Evolutionary conservation across 2,888 invertebrate genomes (phyloP).

Genomic region (Drosophila ezoana): DNA sequence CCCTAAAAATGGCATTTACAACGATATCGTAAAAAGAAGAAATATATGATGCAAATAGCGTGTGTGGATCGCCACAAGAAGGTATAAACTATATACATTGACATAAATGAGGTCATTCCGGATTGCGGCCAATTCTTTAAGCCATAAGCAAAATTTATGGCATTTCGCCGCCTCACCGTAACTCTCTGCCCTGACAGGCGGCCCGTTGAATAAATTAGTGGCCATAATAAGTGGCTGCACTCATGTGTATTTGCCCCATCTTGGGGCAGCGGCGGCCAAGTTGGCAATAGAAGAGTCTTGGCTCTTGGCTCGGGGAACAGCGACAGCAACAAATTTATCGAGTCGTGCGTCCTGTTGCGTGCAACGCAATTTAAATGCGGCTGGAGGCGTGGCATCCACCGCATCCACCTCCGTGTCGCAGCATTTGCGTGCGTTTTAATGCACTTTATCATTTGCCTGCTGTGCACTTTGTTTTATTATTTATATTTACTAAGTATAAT

Average conservation of each 20-base stretch:
- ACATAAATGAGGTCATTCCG: conserved; percentile 30
- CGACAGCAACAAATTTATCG: conserved; percentile 68
- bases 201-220: conserved; percentile 73
- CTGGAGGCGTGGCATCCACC: conserved; percentile 56
- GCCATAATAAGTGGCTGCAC: conserved; percentile 63
- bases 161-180: conserved; percentile 5
- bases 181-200: conserved; percentile 15
- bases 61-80: conserved; percentile 6
- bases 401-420: conserved; percentile 6
- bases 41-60: conserved; percentile 11
- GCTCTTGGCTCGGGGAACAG: conserved; percentile 8
- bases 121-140: conserved; percentile 37
- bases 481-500: conserved; percentile 74
- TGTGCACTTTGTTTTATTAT: conserved; percentile 76
- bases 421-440: conserved; percentile 73
- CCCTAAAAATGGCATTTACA: not conserved
- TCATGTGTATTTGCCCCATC: conserved; percentile 25
- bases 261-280: conserved; percentile 3
- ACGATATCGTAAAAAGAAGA: not conserved
- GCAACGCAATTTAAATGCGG: conserved; percentile 73
- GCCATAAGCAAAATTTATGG: conserved; percentile 38
- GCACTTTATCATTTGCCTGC: conserved; percentile 71
- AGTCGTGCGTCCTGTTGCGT: conserved; percentile 79
- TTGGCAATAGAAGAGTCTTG: conserved; percentile 30
- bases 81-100: conserved; percentile 16